Base-by-base conservation (phyloP, 30 jellyfish, hydroid and myxozoan species). In the Pelagia noctiluca region DNA sequence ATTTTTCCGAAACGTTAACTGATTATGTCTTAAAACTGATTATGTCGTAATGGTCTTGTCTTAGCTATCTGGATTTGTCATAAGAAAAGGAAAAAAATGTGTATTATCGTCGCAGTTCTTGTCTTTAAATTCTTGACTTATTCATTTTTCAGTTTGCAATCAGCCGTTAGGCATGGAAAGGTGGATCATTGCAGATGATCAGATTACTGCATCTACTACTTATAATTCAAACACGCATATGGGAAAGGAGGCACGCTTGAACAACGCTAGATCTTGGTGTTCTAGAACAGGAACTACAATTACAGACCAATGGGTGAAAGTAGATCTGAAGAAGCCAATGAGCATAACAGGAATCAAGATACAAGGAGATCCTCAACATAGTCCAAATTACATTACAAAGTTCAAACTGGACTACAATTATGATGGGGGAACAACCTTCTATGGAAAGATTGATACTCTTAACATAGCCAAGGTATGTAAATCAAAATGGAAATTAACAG, bases 301-400 rank as follows among this genome's bases (percentile, higher is more conserved):
- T 1, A 16, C 33, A 32, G 38, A 71, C 19, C 85, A 86, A 54
- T 75, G 86, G 86, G 86, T 86, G 42, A 86, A 38, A 31, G 85
- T 86, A 1, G 96, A 86, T 30, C 46, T 86, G 34, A 70, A 50
- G 30, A 68, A 76, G 24, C 85, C 86, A 12, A 32, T 66, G 71
- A 75, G 86, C 35, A 65, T 86, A 7, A 50, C 89, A 21, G 96
- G 96, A 35, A 76, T 86, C 65, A 60, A 85, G 31, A 86, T 76
- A 10, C 90, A 86, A 33, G 96, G 96, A 36, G 92, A 82, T 36
- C 80, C 92, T 7, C 18, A 33, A 16, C 32, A 34, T 23, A 24
- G 75, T 3, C 81, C 80, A 68, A 82, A 82, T 31, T 82, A 36
- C 46, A 57, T 82, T 0, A 82, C 37, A 30, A 69, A 82, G 54